Percentiles rank a stretch among this genome's conserved stretches.
These are phyloP conservation scores for Centrocercus urophasianus DNA, from an alignment of 2,113 vertebrate species.

Conservation along the genomic window DNA sequence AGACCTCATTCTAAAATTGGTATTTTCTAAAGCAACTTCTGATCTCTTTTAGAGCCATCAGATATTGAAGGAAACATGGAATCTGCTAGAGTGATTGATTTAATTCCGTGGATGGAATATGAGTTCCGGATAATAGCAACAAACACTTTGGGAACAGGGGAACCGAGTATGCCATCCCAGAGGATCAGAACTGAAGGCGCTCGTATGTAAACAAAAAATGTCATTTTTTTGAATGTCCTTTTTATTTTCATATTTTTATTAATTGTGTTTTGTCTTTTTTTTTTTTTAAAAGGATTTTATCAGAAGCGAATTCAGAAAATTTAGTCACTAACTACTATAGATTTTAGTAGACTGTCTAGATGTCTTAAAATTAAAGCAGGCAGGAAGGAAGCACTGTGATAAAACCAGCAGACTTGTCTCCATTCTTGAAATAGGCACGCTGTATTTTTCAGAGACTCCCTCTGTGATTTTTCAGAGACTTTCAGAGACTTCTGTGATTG, in stretches of 20 bases:
- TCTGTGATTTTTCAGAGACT: too few species aligned
- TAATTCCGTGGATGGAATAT: constrained; percentile 97
- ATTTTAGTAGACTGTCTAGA: background rate
- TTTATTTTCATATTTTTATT: background rate
- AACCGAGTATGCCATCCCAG: constrained; percentile 88
- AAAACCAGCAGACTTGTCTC: background rate
- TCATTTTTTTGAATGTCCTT: background rate
- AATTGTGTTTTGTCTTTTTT: background rate
- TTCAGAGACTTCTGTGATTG: background rate
- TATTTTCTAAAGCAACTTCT: background rate
- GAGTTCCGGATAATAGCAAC: constrained; percentile 94
- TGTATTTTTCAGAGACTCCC: background rate
- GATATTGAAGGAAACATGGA: constrained; percentile 94
- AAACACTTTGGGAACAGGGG: constrained; percentile 92
- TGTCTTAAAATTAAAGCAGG: background rate
- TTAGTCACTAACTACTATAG: background rate
- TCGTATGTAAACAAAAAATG: constrained; percentile 77
- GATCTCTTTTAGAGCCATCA: constrained; percentile 81
- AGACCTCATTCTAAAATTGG: background rate
- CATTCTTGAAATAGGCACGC: background rate
- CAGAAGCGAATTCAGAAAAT: background rate
- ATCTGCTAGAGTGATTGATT: constrained; percentile 85
- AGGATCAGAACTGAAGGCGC: constrained; percentile 87
- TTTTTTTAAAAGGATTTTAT: background rate
- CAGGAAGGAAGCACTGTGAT: background rate